Evolutionary conservation across 2,888 invertebrate genomes (phyloP).

Genomic region (Eilema depressum): DNA sequence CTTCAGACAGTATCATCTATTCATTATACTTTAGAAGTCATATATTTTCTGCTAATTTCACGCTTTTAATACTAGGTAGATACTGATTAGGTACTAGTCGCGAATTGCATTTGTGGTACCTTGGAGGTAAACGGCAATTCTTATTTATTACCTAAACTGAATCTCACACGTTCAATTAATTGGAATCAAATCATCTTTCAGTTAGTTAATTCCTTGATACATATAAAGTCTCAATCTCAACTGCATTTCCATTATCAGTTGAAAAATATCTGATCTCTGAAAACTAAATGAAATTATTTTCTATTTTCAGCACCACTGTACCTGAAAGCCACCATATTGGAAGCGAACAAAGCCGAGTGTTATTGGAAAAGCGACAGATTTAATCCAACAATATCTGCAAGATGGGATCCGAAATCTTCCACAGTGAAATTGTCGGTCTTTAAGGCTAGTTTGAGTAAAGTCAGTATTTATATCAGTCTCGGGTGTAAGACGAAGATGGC

Average conservation of each 20-base stretch:
- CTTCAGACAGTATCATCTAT: no score
- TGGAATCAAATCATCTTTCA: neutral
- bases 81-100: no score
- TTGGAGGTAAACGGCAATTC: no score
- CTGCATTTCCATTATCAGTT: neutral
- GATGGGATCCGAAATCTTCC: conserved; percentile 90
- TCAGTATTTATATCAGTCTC: conserved; percentile 89
- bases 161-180: neutral
- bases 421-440: conserved; percentile 88
- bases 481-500: conserved; percentile 89
- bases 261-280: neutral
- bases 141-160: no score
- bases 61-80: no score
- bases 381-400: conserved; percentile 91
- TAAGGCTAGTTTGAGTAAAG: conserved; percentile 88
- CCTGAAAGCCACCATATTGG: conserved; percentile 92
- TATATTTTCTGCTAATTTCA: no score
- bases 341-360: conserved; percentile 87
- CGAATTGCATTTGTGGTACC: no score
- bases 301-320: conserved; percentile 89
- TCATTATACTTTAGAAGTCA: no score
- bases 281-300: conserved; percentile 23
- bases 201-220: neutral
- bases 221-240: neutral
- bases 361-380: conserved; percentile 92